Evolutionary conservation across 2,888 invertebrate species (phyloP).

Genomic region (Horisme vitalbata): DNA sequence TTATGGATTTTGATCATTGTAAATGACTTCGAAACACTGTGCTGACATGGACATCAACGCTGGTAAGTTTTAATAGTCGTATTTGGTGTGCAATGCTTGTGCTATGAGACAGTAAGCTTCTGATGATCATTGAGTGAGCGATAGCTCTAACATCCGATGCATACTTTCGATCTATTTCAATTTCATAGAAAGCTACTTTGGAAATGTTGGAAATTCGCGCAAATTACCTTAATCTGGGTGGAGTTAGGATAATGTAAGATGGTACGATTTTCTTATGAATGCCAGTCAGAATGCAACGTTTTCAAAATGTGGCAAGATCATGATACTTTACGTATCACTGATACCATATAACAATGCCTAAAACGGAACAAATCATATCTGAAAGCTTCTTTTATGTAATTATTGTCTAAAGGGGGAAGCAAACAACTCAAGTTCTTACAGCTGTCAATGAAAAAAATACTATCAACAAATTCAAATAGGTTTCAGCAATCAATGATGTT

Average conservation of each 20-base stretch:
- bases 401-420: too few relatives aligned
- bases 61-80: slow-evolving; percentile 59
- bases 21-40: slow-evolving; percentile 51
- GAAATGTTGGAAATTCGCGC: background rate
- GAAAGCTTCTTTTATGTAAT: too few relatives aligned
- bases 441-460: slow-evolving; percentile 7
- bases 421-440: background rate
- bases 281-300: background rate
- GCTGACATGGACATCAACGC: slow-evolving; percentile 78
- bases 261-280: background rate
- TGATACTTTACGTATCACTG: background rate
- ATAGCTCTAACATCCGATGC: slow-evolving; percentile 19
- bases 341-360: background rate
- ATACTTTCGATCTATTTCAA: slow-evolving; percentile 8
- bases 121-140: slow-evolving; percentile 6
- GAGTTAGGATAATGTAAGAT: too few relatives aligned
- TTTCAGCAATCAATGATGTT: too few relatives aligned
- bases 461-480: too few relatives aligned
- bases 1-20: slow-evolving; percentile 48
- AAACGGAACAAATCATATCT: background rate
- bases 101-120: too few relatives aligned
- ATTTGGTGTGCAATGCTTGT: too few relatives aligned
- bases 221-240: background rate
- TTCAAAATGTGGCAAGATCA: slow-evolving; percentile 5
- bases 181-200: background rate